Base-by-base conservation (phyloP, 1,140 invertebrate species). In the Cardiocondyla obscurior region DNA sequence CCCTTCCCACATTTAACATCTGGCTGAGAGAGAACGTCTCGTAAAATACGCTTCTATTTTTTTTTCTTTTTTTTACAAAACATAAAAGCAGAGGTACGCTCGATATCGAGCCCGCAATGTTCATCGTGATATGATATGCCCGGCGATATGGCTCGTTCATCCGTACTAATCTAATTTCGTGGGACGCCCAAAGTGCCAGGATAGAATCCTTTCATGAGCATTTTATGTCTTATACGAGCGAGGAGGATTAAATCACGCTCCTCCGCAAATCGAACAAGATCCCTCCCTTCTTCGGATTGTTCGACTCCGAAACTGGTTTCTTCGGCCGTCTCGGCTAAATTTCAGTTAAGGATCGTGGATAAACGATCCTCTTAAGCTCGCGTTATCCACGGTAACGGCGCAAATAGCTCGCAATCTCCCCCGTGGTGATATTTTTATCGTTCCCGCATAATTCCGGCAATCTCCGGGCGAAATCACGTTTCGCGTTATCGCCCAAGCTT, bases 361-460 rank as follows among this genome's bases (percentile, higher is more conserved):
- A 79, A n/a, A 79, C 46, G 62, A 79, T 79, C 62, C 62, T 16
- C 46, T 79, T 53, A 79, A 79, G 74, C 74, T 42, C 62, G n/a
- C 46, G 74, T 79, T 79, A 79, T 69, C 33, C 46, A 22, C 33
- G 19, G 16, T 79, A 79, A 79, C 60, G 62, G 7, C 74, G 74
- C 62, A 69, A 69, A 79, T 69, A 79, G 36, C 62, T 51, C 30
- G 57, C 57, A 76, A 76, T 76, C 58, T 64, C 58, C 39, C 46
- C 49, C 19, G 12, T 30, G 49, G 12, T 22, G 58, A 74, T 39
- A 60, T 67, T 79, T 69, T 67, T 69, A 36, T 51, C 46, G 16
- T 16, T n/a, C 22, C 22, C 33, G 33, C 12, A 53, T 53, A 67
- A 76, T 5, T 53, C 22, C 39, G 14, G 2, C 33, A 39, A 55